A percentile compares a stretch with the other conserved stretches of the same genome.
Conservation (phyloP, 1,140 invertebrate genomes). For the Hyles euphorbiae region DNA sequence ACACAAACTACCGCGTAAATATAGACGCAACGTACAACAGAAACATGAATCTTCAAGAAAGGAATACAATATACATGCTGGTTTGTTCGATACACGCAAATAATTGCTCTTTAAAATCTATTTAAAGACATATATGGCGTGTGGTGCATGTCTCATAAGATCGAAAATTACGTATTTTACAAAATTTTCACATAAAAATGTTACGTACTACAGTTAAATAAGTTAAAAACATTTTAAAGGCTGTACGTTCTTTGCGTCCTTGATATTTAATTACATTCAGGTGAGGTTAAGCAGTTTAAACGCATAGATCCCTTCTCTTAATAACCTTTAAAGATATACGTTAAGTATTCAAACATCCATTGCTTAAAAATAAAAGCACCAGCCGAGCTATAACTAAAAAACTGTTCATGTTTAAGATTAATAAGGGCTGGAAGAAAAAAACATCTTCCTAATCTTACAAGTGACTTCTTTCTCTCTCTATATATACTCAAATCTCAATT, state of each 20-base stretch:
- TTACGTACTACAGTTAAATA: too few relatives aligned
- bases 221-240: too few relatives aligned
- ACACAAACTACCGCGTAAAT: slow-evolving; percentile 65
- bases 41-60: slow-evolving; percentile 56
- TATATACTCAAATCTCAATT: too few relatives aligned
- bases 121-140: neutral
- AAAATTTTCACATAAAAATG: too few relatives aligned
- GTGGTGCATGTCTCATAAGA: neutral
- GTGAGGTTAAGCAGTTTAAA: slow-evolving; percentile 15
- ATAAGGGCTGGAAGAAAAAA: too few relatives aligned
- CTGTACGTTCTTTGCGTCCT: slow-evolving; percentile 20
- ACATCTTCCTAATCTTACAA: too few relatives aligned
- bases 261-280: slow-evolving; percentile 29
- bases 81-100: neutral
- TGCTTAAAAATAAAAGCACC: too few relatives aligned
- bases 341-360: neutral
- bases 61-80: slow-evolving; percentile 32
- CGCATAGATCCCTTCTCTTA: slow-evolving; percentile 21
- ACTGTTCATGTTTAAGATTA: too few relatives aligned
- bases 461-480: too few relatives aligned
- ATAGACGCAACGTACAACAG: slow-evolving; percentile 62
- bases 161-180: too few relatives aligned
- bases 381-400: too few relatives aligned
- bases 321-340: slow-evolving; percentile 23
- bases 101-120: neutral